Conservation (phyloP, 1,140 invertebrate species). For the Phocides pigmalion region DNA sequence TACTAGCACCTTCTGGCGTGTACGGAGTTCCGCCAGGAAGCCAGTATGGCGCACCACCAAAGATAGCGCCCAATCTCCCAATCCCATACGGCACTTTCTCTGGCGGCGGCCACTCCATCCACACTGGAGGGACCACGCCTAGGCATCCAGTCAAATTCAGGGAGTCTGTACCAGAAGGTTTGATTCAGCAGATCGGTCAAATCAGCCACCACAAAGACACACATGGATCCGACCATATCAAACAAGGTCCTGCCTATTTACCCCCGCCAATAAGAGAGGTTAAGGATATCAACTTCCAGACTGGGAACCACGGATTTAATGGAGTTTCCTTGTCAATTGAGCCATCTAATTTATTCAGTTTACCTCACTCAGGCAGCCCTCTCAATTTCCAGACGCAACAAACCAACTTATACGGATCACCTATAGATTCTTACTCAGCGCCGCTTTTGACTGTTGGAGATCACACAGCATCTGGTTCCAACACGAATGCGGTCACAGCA, state of each 20-base stretch:
- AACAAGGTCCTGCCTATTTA: slow-evolving; percentile 84
- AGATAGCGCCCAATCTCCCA: slow-evolving; percentile 71
- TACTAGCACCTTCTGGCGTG: slow-evolving; percentile 83
- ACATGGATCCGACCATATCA: slow-evolving; percentile 71
- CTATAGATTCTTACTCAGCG: slow-evolving; percentile 82
- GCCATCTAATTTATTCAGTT: slow-evolving; percentile 79
- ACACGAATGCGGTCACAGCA: slow-evolving; percentile 65
- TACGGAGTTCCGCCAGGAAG: slow-evolving; percentile 84
- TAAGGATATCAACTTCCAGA: slow-evolving; percentile 60
- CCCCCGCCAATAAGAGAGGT: slow-evolving; percentile 86
- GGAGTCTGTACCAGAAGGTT: slow-evolving; percentile 87
- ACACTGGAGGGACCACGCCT: slow-evolving; percentile 78
- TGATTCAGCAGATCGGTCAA: slow-evolving; percentile 86
- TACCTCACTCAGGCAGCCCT: slow-evolving; percentile 73
- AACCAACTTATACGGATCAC: slow-evolving; percentile 71
- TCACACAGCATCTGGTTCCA: slow-evolving; percentile 75
- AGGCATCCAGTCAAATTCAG: slow-evolving; percentile 87
- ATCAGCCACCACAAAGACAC: slow-evolving; percentile 83
- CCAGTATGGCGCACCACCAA: slow-evolving; percentile 84
- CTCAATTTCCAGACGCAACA: slow-evolving; percentile 69
- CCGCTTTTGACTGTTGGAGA: slow-evolving; percentile 79
- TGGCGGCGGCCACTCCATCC: slow-evolving; percentile 70
- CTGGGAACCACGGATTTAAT: slow-evolving; percentile 49
- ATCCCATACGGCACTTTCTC: slow-evolving; percentile 76
- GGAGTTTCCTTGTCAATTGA: slow-evolving; percentile 70